Evolutionary conservation across 2,888 invertebrate species (phyloP).

Genomic region (Merodon equestris): DNA sequence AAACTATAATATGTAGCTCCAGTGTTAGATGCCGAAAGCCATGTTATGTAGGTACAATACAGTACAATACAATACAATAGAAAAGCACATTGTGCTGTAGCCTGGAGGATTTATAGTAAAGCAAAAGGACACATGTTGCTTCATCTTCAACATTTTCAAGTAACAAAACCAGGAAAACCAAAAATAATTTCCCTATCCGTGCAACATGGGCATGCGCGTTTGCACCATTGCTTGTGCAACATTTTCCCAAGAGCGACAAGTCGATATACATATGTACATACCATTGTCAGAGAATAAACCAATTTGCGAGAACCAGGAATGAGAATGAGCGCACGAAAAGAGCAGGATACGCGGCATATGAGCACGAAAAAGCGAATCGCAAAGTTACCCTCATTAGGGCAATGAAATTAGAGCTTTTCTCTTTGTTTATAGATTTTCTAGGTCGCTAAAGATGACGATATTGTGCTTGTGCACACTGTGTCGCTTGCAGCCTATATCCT

Average conservation of each 20-base stretch:
- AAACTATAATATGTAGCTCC: too few species aligned
- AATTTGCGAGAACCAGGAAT: not conserved
- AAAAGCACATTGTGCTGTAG: too few species aligned
- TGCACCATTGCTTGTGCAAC: not conserved
- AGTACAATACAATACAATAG: too few species aligned
- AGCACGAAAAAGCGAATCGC: slow-evolving; percentile 1
- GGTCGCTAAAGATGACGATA: slow-evolving; percentile 59
- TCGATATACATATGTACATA: too few species aligned
- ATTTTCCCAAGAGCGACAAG: slow-evolving; percentile 4
- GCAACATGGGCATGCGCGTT: not conserved
- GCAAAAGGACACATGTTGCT: not conserved
- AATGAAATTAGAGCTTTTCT: slow-evolving; percentile 54
- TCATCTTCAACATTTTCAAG: too few species aligned
- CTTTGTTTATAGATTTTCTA: slow-evolving; percentile 60
- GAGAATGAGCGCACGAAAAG: not conserved
- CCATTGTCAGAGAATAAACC: not conserved
- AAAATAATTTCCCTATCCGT: not conserved
- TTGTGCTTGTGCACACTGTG: slow-evolving; percentile 54
- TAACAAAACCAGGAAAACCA: too few species aligned
- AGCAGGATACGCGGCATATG: not conserved
- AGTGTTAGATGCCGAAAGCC: too few species aligned
- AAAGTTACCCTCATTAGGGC: slow-evolving; percentile 44
- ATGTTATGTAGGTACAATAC: too few species aligned
- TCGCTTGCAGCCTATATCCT: slow-evolving; percentile 65
- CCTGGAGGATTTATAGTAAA: too few species aligned